Evolutionary conservation across 1,140 invertebrate species (phyloP), one percentile per base, ranked within the genome.

Genomic region (Drosophila nikananu): DNA sequence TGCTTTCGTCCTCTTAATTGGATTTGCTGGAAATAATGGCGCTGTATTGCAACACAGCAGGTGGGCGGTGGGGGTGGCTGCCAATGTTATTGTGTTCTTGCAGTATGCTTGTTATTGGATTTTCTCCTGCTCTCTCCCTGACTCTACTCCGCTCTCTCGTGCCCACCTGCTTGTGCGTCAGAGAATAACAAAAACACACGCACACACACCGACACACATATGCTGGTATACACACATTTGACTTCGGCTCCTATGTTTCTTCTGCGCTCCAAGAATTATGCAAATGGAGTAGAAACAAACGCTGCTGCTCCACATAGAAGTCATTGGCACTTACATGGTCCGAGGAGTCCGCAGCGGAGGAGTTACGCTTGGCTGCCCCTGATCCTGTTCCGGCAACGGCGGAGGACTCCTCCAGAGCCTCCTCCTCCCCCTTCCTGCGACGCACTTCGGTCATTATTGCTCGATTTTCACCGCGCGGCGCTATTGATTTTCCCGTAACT

Each of bases 311-410:
- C 77, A 71, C 59, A 58, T 79, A 52, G 21, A 39, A 73, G 54
- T 60, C 68, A 63, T 63, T 77, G 62, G 15, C 61, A 76, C 92
- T 91, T 92, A 93, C 92, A 92, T 93, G 92, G 76, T 93, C 92
- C n/a, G 92, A 93, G 58, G 92, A 93, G 65, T 93, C 92, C 27
- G 92, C 92, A 41, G 90, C 91, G 32, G 92, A 86, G 17, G 83
- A 90, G 42, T 90, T 91, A 32, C 80, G 80, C 41, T 91, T 90
- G 49, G 67, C 70, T 44, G n/a, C 61, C n/a, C 42, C 54, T 23
- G 57, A 37, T 55, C 63, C 67, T 10, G 64, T 39, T 51, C 54
- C 57, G 35, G 64, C 70, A 57, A 57, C 15, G 35, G 54, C 15
- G 2, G 54, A 25, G 61, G 80, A 67, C 48, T 63, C 72, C 52